Evolutionary conservation across 2,797 vertebrate genomes (phyloP), one percentile per base, ranked within the genome.

Genomic region (Schizopygopsis malacanthus): DNA sequence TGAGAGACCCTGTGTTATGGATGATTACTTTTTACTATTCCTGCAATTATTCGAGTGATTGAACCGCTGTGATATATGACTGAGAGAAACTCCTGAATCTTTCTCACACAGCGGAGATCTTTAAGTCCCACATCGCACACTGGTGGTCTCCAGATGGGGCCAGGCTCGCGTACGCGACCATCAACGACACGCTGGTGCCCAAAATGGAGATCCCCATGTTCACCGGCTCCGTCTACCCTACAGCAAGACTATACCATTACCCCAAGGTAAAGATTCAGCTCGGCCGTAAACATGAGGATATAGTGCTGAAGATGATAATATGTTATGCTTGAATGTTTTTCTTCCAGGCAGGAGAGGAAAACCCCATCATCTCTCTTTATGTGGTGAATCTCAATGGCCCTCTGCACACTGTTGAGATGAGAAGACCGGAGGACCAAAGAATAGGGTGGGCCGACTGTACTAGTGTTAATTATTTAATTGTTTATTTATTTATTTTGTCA

Each of bases 71-170:
- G 70, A 81, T 67, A 86, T 69, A 76, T 81, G 28, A 69, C 59
- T 86, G 8, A 81, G 79, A 52, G 47, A 79, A 43, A 79, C 63
- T 77, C n/a, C 28, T 56, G 4, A 70, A 71, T 84, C 83, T 22
- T 73, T 67, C 86, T 71, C 67, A 81, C 88, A 28, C 93, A 99
- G 98, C 99, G 94, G 98, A 99, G 95, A 96, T 99, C 79, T 94
- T 99, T 91, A 97, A 97, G 92, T 97, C 96, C 81, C 96, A 98
- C 22, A 92, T 99, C 1, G 97, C 98, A n/a, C 98, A 99, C 72
- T 99, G 98, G 98, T 99, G 98, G 98, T 98, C 98, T 75, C 97
- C 97, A 0, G 97, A 99, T 61, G 98, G 98, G 0, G 97, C 97
- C 4, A 92, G 98, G 88, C 90, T 99, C 10, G 98, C 98, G 0